These are phyloP conservation scores for Ctenoplectra terminalis DNA, from an alignment of 1,140 invertebrate species.

Conservation along the genomic window DNA sequence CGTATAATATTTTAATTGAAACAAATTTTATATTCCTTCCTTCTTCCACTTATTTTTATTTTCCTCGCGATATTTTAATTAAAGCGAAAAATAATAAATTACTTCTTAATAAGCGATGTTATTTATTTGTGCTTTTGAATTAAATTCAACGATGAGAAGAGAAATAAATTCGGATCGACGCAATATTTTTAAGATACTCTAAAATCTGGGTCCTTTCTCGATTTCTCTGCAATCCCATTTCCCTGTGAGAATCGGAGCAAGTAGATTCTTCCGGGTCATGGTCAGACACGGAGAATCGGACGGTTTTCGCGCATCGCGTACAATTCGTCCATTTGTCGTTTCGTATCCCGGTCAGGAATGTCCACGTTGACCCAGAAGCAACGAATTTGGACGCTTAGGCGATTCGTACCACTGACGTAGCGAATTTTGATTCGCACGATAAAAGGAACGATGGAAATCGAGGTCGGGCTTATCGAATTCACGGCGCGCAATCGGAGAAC, in stretches of 20 bases:
- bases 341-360: neutral
- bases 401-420: neutral
- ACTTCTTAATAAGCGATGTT: too few relatives aligned
- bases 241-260: neutral
- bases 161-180: neutral
- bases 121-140: neutral
- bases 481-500: neutral
- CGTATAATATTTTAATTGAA: too few relatives aligned
- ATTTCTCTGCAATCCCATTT: neutral
- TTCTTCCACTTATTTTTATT: too few relatives aligned
- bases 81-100: too few relatives aligned
- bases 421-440: neutral
- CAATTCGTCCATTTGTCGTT: neutral
- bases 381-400: neutral
- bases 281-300: constrained; percentile 6
- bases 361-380: neutral
- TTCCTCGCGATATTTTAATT: too few relatives aligned
- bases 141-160: neutral
- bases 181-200: neutral
- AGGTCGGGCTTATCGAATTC: neutral
- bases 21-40: too few relatives aligned
- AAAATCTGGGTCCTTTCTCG: neutral
- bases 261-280: constrained; percentile 31
- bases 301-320: neutral
- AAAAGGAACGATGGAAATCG: neutral